These are phyloP conservation scores for Caenorhabditis imperialis DNA, from an alignment of 2,888 invertebrate species.

Conservation along the genomic window DNA sequence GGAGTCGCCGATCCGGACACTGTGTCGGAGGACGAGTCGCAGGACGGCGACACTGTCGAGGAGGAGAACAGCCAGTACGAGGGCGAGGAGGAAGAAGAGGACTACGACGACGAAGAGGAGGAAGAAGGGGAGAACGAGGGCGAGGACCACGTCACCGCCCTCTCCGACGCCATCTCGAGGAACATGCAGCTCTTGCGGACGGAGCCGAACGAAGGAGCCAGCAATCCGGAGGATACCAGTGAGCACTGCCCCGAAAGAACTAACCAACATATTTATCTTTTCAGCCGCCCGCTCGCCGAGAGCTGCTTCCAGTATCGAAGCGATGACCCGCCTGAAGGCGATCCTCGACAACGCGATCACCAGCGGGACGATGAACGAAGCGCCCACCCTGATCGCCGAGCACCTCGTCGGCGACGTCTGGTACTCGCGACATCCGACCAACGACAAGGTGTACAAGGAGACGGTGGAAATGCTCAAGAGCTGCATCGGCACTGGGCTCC, in stretches of 20 bases:
- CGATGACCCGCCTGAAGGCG: slow-evolving; percentile 2
- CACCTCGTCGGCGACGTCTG: slow-evolving; percentile 26
- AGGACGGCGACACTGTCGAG: slow-evolving; percentile 11
- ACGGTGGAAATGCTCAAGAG: slow-evolving; percentile 7
- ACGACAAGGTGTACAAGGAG: slow-evolving; percentile 14
- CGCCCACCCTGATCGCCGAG: background rate
- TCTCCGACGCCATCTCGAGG: no score
- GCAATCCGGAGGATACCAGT: no score
- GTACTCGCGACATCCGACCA: background rate
- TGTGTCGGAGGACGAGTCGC: slow-evolving; percentile 2
- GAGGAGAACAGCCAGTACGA: background rate
- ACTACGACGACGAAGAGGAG: slow-evolving; percentile 3
- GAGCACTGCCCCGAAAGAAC: no score
- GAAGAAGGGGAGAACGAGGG: slow-evolving; percentile 11
- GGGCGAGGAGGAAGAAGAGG: background rate
- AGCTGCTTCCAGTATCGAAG: slow-evolving; percentile 4
- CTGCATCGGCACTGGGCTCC: slow-evolving; percentile 10
- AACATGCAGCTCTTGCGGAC: no score
- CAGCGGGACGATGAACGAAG: background rate
- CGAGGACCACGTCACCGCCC: no score
- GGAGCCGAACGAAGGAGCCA: no score
- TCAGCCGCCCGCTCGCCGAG: background rate
- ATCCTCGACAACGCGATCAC: background rate
- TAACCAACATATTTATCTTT: slow-evolving; percentile 3
- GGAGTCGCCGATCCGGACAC: background rate